These are phyloP conservation scores for Tursiops truncatus DNA, from an alignment of 2,113 vertebrate genomes.

Conservation along the genomic window DNA sequence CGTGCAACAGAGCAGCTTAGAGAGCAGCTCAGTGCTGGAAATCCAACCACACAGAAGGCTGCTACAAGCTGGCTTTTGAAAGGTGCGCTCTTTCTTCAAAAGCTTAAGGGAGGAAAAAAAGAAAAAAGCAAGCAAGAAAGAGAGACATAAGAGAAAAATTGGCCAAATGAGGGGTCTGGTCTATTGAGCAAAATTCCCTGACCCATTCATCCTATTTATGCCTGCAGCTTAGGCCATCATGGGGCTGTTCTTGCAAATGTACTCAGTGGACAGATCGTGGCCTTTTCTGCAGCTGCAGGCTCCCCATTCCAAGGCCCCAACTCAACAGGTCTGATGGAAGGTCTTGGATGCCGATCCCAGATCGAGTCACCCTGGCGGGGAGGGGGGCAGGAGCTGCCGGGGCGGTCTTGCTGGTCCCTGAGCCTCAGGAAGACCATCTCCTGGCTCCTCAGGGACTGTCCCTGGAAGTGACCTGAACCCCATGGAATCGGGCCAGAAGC, in stretches of 20 bases:
- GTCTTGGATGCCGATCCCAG: conserved; percentile 26
- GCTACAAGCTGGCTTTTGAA: neutral
- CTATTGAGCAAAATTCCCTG: conserved; percentile 54
- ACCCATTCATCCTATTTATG: neutral
- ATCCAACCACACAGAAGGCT: neutral
- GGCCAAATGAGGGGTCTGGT: neutral
- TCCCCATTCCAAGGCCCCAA: conserved; percentile 58
- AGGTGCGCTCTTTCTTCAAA: conserved; percentile 11
- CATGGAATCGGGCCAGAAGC: neutral
- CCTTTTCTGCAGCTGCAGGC: conserved; percentile 58
- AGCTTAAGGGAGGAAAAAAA: neutral
- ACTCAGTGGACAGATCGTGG: neutral
- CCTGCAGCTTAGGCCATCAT: neutral
- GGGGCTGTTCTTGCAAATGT: conserved; percentile 11
- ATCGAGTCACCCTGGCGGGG: conserved; percentile 28
- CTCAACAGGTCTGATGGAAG: conserved; percentile 65
- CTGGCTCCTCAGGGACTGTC: neutral
- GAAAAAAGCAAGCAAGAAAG: neutral
- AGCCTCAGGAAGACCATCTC: neutral
- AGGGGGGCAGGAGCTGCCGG: neutral
- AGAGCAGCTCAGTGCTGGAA: neutral
- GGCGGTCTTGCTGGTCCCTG: neutral
- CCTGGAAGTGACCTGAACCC: conserved; percentile 26
- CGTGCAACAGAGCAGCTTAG: neutral
- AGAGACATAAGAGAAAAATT: neutral